These are phyloP conservation scores for Bettongia penicillata DNA, from an alignment of 2,113 vertebrate species.

Conservation along the genomic window DNA sequence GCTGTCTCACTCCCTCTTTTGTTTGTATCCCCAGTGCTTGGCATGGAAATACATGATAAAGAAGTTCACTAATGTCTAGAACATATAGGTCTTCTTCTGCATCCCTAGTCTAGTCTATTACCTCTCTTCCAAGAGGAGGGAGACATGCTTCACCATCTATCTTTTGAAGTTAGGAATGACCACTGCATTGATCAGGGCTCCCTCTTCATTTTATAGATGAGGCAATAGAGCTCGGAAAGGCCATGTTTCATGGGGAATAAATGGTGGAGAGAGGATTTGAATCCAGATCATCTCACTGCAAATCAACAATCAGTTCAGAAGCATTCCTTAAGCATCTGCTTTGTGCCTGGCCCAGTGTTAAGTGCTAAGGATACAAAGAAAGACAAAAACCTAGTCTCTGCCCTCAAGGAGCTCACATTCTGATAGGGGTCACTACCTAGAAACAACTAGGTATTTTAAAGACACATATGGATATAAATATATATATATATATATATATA, in stretches of 20 bases:
- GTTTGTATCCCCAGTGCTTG: background rate
- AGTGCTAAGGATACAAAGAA: no score
- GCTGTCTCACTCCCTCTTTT: background rate
- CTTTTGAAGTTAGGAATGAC: background rate
- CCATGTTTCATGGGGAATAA: background rate
- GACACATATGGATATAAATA: no score
- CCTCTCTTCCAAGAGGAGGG: background rate
- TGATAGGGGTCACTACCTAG: no score
- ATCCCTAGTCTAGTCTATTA: no score
- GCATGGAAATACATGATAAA: background rate
- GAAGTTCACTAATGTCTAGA: background rate
- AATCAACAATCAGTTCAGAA: no score
- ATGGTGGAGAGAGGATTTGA: background rate
- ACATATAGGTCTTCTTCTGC: background rate
- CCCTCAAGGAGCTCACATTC: no score
- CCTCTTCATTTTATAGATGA: background rate
- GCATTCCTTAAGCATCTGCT: no score
- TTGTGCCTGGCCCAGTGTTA: no score
- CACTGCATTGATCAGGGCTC: background rate
- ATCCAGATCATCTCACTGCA: no score
- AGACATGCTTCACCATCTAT: background rate
- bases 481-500: no score
- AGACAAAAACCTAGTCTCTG: no score
- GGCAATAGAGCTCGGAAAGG: background rate
- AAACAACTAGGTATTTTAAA: no score